phyloP scores from a whole-genome alignment of 2,797 vertebrate species.

The Sebastes cheni region DNA sequence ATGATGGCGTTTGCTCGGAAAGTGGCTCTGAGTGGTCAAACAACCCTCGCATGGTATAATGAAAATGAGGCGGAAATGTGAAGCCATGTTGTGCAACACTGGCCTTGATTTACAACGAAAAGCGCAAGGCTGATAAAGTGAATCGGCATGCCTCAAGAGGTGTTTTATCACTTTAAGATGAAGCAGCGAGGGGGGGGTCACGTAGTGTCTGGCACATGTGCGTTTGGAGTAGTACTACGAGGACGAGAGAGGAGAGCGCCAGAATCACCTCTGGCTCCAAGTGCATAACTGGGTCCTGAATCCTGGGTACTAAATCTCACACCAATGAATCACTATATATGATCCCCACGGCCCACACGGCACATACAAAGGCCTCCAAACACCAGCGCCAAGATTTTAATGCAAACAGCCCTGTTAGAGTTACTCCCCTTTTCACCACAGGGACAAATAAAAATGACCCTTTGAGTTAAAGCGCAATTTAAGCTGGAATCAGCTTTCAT shows the following conservation, averaged over 20 bases:
- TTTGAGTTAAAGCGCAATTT: conserved; percentile 67
- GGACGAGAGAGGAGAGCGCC: background rate
- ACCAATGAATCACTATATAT: background rate
- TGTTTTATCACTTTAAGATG: conserved; percentile 41
- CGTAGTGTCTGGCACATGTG: conserved; percentile 10
- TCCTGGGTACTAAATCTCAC: conserved; percentile 5
- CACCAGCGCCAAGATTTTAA: conserved; percentile 12
- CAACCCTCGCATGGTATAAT: conserved; percentile 36
- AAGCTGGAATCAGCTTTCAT: conserved; percentile 59
- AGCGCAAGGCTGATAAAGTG: conserved; percentile 53
- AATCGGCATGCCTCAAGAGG: conserved; percentile 22
- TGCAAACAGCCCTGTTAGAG: conserved; percentile 16
- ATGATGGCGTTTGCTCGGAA: too few relatives aligned
- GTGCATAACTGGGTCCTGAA: background rate
- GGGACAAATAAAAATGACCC: conserved; percentile 54
- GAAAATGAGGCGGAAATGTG: conserved; percentile 51
- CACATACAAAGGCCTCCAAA: conserved; percentile 1
- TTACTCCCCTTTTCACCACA: conserved; percentile 23
- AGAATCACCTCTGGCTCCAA: conserved; percentile 21
- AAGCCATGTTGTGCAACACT: conserved; percentile 59
- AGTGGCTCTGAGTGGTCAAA: too few relatives aligned
- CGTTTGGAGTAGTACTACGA: background rate
- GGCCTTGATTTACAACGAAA: conserved; percentile 63
- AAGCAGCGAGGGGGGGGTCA: background rate
- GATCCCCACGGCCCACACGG: background rate